Conservation (phyloP, 2,113 vertebrate genomes). For the Rhinichthys klamathensis region DNA sequence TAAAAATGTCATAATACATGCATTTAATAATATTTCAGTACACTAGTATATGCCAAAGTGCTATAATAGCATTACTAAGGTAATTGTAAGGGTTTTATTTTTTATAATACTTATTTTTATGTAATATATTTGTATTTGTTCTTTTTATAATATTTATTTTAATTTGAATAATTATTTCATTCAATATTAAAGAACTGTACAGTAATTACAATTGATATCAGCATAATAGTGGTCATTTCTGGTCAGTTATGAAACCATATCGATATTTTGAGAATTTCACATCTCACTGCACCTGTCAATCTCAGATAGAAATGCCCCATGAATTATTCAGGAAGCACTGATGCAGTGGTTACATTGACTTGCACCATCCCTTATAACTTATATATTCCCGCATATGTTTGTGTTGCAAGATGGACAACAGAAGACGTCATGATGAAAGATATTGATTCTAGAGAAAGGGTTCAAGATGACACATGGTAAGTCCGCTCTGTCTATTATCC, state of each 20-base stretch:
- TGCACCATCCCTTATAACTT: neutral
- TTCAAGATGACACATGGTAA: conserved; percentile 73
- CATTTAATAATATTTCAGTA: too few species aligned
- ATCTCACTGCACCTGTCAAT: neutral
- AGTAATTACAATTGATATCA: neutral
- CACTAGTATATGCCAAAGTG: too few species aligned
- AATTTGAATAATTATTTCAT: neutral
- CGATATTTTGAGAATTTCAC: neutral
- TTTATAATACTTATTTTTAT: neutral
- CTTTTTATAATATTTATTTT: neutral
- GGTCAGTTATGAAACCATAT: neutral
- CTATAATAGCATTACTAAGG: too few species aligned
- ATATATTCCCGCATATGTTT: neutral
- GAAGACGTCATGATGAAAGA: conserved; percentile 73
- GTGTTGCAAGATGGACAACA: conserved; percentile 68
- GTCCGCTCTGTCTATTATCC: conserved; percentile 25
- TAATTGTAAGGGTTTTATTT: too few species aligned
- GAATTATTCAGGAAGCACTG: neutral
- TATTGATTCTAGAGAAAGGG: conserved; percentile 65
- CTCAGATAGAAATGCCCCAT: neutral
- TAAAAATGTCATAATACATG: too few species aligned
- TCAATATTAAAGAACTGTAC: neutral
- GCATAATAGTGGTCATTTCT: neutral
- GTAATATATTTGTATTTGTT: neutral
- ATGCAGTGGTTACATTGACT: conserved; percentile 18